Evolutionary conservation across 1,140 invertebrate species (phyloP), one percentile per base, ranked within the genome.

Genomic region (Diachasma alloeum): DNA sequence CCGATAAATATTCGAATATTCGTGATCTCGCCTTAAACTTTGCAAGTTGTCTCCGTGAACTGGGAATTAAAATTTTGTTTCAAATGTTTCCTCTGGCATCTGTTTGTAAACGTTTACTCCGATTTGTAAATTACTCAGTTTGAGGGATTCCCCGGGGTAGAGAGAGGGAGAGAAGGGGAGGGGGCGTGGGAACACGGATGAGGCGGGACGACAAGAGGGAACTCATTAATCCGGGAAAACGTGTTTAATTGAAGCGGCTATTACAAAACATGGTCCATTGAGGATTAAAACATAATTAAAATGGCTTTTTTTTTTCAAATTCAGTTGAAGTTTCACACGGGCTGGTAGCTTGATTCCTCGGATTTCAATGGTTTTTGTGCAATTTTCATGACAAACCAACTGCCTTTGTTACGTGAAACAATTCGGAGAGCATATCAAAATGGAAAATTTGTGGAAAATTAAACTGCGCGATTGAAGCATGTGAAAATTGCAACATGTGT

Each of bases 171-270:
- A 17, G 48, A 17, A 3, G 2, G 48, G 13, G n/a, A 19, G n/a
- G n/a, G 44, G 48, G n/a, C 4, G 17, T 53, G 48, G n/a, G 48
- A 53, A 19, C 6, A 48, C 31, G 36, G 70, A 26, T 22, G 44
- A n/a, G 22, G 42, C 22, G 46, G 11, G 46, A 44, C 31, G 48
- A 26, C 44, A 17, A 48, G 46, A 63, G 67, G 46, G 67, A 68
- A 76, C 75, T 79, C 74, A 79, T 79, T 79, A 79, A 79, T 79
- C 53, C 48, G 48, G 36, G 68, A 44, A 76, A 79, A 78, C 69
- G 72, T 78, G 73, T 71, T 24, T 78, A 75, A 78, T 74, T 75
- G 77, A 73, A 71, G 37, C 39, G 22, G 67, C 19, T 10, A 17
- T 48, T 56, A 53, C 26, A 37, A 68, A 67, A 39, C 26, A 46